Evolutionary conservation across 1,140 invertebrate species (phyloP).

Genomic region (Forficula auricularia): DNA sequence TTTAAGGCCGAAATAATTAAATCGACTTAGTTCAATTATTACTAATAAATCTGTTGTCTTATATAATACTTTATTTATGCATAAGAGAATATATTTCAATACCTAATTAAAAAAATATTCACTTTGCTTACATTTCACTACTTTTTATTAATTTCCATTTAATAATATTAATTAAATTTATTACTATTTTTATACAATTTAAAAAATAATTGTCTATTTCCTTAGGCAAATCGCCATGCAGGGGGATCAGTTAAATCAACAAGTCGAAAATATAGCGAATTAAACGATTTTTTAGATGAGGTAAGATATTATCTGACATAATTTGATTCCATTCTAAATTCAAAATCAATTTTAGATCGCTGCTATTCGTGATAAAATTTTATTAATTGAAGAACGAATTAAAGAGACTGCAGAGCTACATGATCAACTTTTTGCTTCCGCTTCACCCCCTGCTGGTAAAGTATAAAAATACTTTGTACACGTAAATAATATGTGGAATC

Average conservation of each 20-base stretch:
- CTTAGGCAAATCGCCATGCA: constrained; percentile 18
- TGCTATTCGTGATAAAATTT: constrained; percentile 30
- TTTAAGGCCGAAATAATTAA: no score
- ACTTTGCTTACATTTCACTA: no score
- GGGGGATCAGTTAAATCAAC: constrained; percentile 21
- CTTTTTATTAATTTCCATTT: constrained; percentile 2
- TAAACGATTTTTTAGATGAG: constrained; percentile 25
- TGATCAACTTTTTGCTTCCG: constrained; percentile 22
- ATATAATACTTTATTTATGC: no score
- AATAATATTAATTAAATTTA: no score
- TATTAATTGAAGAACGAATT: constrained; percentile 30
- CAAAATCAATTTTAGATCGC: constrained; percentile 26
- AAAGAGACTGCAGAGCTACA: constrained; percentile 32
- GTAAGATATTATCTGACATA: constrained; percentile 18
- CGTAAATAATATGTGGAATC: no score
- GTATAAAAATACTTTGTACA: constrained; percentile 3
- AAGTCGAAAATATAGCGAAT: constrained; percentile 24
- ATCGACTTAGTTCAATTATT: no score
- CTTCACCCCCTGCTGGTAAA: constrained; percentile 27
- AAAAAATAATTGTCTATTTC: constrained; percentile 17
- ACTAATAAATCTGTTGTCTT: no score
- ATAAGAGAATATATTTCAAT: no score
- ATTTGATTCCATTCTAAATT: not conserved
- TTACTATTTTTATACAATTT: no score
- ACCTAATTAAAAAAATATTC: no score